A percentile compares a stretch with the other conserved stretches of the same genome.
Conservation (phyloP, 2,797 vertebrate species). For the Lacerta agilis region DNA sequence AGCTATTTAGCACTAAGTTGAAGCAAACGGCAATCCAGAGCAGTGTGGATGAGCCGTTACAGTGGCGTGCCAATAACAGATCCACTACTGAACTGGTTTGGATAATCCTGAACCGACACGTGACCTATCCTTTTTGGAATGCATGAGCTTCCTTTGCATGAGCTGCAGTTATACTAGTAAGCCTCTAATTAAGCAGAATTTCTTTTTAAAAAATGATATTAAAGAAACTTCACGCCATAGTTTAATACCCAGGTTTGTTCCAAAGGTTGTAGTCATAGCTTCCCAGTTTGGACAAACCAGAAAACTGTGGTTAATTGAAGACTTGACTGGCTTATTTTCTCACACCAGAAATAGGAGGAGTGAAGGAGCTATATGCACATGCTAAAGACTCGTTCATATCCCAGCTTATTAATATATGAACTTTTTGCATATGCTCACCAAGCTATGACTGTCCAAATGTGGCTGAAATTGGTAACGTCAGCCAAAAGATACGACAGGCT, state of each 20-base stretch:
- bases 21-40: too few relatives aligned
- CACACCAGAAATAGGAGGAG: too few relatives aligned
- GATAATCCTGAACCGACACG: not conserved
- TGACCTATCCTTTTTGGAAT: not conserved
- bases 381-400: not conserved
- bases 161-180: not conserved
- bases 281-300: not conserved
- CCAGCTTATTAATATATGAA: not conserved
- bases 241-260: not conserved
- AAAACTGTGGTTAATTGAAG: not conserved
- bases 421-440: not conserved
- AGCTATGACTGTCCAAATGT: not conserved
- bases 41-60: too few relatives aligned
- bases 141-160: not conserved
- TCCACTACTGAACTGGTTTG: not conserved
- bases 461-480: not conserved
- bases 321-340: too few relatives aligned
- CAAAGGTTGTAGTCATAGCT: not conserved
- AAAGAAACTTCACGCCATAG: not conserved
- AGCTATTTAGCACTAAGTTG: too few relatives aligned
- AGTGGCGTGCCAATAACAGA: not conserved
- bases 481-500: not conserved
- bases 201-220: not conserved
- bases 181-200: not conserved
- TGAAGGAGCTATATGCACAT: not conserved